phyloP scores from a whole-genome alignment of 2,113 vertebrate genomes.

The Telmatochromis sp. region DNA sequence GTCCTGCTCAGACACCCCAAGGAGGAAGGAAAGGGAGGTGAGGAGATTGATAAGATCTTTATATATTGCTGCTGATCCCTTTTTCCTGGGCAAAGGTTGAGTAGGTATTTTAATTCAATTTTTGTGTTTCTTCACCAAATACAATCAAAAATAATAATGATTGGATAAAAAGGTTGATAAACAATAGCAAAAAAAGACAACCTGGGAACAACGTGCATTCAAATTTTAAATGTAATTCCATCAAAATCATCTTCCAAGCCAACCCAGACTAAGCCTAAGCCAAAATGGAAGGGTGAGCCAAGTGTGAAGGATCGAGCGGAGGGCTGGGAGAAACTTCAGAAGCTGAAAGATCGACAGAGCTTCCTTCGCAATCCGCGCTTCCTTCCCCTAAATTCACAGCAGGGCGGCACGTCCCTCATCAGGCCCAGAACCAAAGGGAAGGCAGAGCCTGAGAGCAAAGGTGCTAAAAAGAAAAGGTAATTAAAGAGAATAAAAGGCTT shows the following conservation, averaged over 20 bases:
- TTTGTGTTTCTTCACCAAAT: background rate
- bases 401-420: conserved; percentile 76
- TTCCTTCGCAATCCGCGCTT: conserved; percentile 86
- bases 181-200: background rate
- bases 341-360: conserved; percentile 60
- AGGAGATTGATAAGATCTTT: background rate
- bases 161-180: background rate
- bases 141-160: background rate
- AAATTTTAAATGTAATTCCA: background rate
- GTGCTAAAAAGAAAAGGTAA: conserved; percentile 63
- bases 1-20: background rate
- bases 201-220: background rate
- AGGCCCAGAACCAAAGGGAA: conserved; percentile 51
- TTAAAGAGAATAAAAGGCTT: background rate
- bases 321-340: conserved; percentile 49
- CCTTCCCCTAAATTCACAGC: conserved; percentile 68
- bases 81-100: background rate
- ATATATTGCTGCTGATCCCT: background rate
- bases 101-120: background rate
- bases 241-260: background rate
- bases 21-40: conserved; percentile 42
- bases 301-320: conserved; percentile 34
- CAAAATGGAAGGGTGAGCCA: conserved; percentile 47
- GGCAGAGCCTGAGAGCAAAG: background rate
- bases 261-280: conserved; percentile 24